A percentile compares a stretch with the other conserved stretches of the same genome.
phyloP scores from a whole-genome alignment of 2,113 vertebrate species.

The Zingel zingel region DNA sequence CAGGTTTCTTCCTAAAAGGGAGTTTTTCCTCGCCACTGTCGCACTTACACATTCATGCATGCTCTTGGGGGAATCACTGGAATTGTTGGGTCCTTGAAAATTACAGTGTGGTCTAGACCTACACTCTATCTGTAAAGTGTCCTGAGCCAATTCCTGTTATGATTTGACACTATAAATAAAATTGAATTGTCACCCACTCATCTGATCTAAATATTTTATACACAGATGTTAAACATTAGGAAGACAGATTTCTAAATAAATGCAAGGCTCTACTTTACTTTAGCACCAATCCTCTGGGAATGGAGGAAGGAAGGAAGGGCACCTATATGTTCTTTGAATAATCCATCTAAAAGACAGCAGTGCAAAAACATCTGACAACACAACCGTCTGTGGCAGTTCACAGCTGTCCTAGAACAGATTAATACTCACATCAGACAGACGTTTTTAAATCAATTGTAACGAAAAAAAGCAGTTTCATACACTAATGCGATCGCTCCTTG shows the following conservation, averaged over 20 bases:
- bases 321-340: neutral
- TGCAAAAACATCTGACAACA: neutral
- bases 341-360: neutral
- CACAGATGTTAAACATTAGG: constrained; percentile 25
- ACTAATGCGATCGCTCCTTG: neutral
- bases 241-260: neutral
- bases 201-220: constrained; percentile 14
- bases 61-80: too few species aligned
- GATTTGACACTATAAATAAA: too few species aligned
- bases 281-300: neutral
- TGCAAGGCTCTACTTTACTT: neutral
- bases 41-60: too few species aligned
- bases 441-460: neutral
- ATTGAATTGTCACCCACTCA: neutral
- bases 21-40: too few species aligned
- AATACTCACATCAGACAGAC: neutral
- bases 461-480: neutral
- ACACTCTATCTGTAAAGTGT: too few species aligned
- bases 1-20: too few species aligned
- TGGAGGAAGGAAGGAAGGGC: neutral
- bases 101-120: too few species aligned
- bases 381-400: neutral
- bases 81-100: too few species aligned
- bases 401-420: neutral
- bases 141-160: too few species aligned